A percentile compares a stretch with the other conserved stretches of the same genome.
phyloP scores from a whole-genome alignment of 2,888 invertebrate species.

The Eupsilia transversa region DNA sequence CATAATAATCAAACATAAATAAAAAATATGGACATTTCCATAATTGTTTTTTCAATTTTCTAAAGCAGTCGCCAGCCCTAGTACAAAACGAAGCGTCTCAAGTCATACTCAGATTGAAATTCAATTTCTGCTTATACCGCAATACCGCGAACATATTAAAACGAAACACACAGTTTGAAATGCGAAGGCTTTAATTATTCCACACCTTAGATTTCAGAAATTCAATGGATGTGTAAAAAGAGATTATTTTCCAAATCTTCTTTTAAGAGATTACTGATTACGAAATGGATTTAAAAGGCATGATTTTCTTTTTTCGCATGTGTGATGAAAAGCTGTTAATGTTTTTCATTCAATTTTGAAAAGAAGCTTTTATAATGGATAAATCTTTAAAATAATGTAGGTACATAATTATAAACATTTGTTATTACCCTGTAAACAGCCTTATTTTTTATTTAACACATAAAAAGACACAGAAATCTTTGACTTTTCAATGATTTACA shows the following conservation, averaged over 20 bases:
- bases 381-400: no score
- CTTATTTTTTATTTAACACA: neutral
- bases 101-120: constrained; percentile 44
- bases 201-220: neutral
- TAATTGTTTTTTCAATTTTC: no score
- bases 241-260: constrained; percentile 24
- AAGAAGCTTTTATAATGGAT: no score
- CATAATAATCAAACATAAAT: no score
- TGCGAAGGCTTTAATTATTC: constrained; percentile 6
- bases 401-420: neutral
- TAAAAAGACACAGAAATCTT: neutral
- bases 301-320: neutral
- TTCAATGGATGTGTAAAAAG: constrained; percentile 9
- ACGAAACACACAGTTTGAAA: constrained; percentile 3
- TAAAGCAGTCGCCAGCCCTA: constrained; percentile 58
- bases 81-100: constrained; percentile 16
- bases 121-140: constrained; percentile 44
- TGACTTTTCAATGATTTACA: neutral
- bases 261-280: constrained; percentile 23
- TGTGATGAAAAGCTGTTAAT: constrained; percentile 1
- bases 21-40: no score
- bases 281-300: neutral
- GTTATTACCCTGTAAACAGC: neutral
- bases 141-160: neutral
- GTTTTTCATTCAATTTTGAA: neutral